Base-by-base conservation (phyloP, 2,888 invertebrate species). In the Agonopterix alstromeriana region DNA sequence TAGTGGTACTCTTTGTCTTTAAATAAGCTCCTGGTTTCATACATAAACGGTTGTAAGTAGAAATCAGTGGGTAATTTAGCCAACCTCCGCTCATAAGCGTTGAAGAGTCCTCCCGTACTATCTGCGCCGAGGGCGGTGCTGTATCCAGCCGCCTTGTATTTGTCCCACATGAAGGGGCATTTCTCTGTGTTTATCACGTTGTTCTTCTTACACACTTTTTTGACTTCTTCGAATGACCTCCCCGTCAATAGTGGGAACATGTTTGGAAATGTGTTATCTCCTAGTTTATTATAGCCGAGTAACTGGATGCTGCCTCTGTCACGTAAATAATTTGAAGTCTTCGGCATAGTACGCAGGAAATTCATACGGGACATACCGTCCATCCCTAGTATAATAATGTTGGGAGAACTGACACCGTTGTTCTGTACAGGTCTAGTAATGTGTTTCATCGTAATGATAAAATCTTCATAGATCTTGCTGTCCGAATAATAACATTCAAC, bases 251-350 rank as follows among this genome's bases (percentile, higher is more conserved):
- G 87, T 0, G 97, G 94, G 17, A 96, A 90, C 35, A 97, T 67
- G 74, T 97, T 98, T 0, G 95, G 94, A 68, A 94, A 97, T 0
- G 97, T 96, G 69, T 96, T 96, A 73, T 96, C 95, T 0, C 92
- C 97, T 2, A 97, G 93, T 85, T 97, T 97, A 67, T 94, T 96
- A 74, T 95, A 97, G 0, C 97, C 97, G 54, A 93, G 73, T 70
- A 98, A 88, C 66, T 95, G 95, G 10, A 94, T 84, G 8, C 92
- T 93, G 0, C 88, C 86, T 27, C 93, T 70, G 1, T 90, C 67
- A 11, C 86, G 77, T 45, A 96, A 76, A 47, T 90, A 89, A 8
- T 80, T 61, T 10, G 89, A 75, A 0, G 95, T 94, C 55, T 87
- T 82, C 0, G 93, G 93, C 93, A 97, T 93, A 65, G 94, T 94